A percentile compares a stretch with the other conserved stretches of the same genome.
These are phyloP conservation scores for Chromoteleia sp. DNA, from an alignment of 2,888 invertebrate species.

Conservation along the genomic window DNA sequence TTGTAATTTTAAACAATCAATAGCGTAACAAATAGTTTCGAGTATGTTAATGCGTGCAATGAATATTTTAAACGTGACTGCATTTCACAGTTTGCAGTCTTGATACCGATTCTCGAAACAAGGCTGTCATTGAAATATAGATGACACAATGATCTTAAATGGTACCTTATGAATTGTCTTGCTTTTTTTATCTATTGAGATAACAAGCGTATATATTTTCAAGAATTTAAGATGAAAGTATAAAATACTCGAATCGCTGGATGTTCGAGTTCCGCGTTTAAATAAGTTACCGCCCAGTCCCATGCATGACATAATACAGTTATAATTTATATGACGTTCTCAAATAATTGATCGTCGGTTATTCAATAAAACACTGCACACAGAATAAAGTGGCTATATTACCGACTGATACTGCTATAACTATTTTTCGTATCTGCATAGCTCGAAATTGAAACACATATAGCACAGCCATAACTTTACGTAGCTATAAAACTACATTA, in stretches of 20 bases:
- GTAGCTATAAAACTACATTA: slow-evolving; percentile 67
- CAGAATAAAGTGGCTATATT: slow-evolving; percentile 65
- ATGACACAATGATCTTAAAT: slow-evolving; percentile 20
- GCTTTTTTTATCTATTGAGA: not conserved
- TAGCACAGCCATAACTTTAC: slow-evolving; percentile 63
- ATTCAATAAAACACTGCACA: slow-evolving; percentile 59
- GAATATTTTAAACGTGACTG: slow-evolving; percentile 31
- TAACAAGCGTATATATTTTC: slow-evolving; percentile 7
- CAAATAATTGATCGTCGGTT: slow-evolving; percentile 59
- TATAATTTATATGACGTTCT: slow-evolving; percentile 61
- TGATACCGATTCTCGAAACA: slow-evolving; percentile 19
- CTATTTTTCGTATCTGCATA: slow-evolving; percentile 68
- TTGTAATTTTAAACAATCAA: slow-evolving; percentile 43
- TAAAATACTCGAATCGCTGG: slow-evolving; percentile 11
- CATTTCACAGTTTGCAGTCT: slow-evolving; percentile 4
- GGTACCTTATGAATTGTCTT: slow-evolving; percentile 2
- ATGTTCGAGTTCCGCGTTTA: slow-evolving; percentile 24
- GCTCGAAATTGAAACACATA: slow-evolving; percentile 65
- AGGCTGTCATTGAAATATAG: slow-evolving; percentile 28
- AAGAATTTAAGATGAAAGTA: slow-evolving; percentile 24
- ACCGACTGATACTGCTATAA: slow-evolving; percentile 62
- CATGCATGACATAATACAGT: slow-evolving; percentile 47
- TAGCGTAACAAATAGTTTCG: slow-evolving; percentile 31
- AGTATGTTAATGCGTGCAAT: slow-evolving; percentile 29
- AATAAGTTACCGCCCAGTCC: slow-evolving; percentile 29